Base-by-base conservation (phyloP, 2,113 vertebrate genomes). In the Argyrosomus japonicus region DNA sequence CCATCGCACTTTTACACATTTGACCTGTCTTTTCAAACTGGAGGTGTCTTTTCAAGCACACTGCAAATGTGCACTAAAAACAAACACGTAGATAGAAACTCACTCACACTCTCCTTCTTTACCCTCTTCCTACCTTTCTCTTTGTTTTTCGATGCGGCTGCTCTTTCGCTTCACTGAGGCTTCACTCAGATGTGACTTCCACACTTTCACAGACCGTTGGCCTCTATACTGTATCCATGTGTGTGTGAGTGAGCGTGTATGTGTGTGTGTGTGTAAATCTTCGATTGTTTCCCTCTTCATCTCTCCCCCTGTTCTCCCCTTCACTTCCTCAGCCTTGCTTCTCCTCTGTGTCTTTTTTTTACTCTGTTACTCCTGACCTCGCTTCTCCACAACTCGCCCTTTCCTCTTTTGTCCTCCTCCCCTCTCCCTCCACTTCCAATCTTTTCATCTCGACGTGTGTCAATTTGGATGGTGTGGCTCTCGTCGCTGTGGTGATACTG, bases 141-240 rank as follows among this genome's bases (percentile, higher is more conserved):
- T 81, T 77, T 82, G 40, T 83, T 81, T 83, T 76, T 69, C 2
- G 29, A 36, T 63, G 74, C 79, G 53, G 67, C 81, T 74, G 71
- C 62, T 87, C 82, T 84, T 75, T 88, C 51, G 62, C 82, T 87
- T 64, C 18, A 36, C 82, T 81, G 72, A 72, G 75, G 65, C 64
- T 69, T 89, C 79, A 68, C 48, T 89, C 73, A 89, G 83, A 89
- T 81, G 85, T 75, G 72, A 89, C 83, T 72, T 69, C 48, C 75
- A 64, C 80, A 78, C 75, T 84, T 87, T 89, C 82, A 76, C 84
- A 88, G 73, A 72, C 79, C 53, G 3, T 62, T 86, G 76, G 80
- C 73, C 77, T 71, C 68, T 69, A 45, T 62, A 50, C 76, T 68
- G 56, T 76, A 60, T 68, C 45, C 71, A 17, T 50, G 48, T 72